Percentiles rank a stretch among this genome's conserved stretches.
phyloP scores from a whole-genome alignment of 2,113 vertebrate genomes.

The Dicaeum eximium region DNA sequence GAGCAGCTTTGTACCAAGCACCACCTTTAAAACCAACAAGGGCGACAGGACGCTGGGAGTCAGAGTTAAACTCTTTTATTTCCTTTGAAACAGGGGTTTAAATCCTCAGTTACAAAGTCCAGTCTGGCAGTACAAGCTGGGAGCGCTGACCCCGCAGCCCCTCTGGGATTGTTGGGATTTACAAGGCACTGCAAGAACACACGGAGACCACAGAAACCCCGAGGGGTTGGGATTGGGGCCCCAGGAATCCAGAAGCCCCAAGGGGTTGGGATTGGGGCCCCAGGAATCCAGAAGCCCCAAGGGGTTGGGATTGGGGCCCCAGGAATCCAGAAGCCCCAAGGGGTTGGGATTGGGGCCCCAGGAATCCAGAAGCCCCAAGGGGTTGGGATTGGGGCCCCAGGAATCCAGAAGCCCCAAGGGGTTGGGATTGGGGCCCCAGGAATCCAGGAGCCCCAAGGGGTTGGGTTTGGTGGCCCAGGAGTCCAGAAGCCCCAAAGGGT shows the following conservation, averaged over 20 bases:
- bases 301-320: background rate
- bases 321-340: background rate
- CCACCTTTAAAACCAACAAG: fast-evolving
- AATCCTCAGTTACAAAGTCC: slow-evolving; percentile 39
- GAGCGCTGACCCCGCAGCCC: background rate
- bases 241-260: background rate
- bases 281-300: background rate
- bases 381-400: background rate
- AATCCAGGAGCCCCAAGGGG: background rate
- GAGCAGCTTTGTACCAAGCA: fast-evolving
- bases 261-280: background rate
- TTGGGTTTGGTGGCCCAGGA: background rate
- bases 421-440: background rate
- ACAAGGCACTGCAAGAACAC: slow-evolving; percentile 66
- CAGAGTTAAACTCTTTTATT: slow-evolving; percentile 62
- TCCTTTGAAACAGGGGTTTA: background rate
- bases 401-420: background rate
- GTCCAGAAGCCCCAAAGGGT: background rate
- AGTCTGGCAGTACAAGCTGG: background rate
- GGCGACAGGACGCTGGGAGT: fast-evolving
- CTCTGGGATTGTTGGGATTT: background rate
- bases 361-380: background rate
- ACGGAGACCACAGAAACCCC: background rate
- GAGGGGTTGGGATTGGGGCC: fast-evolving
- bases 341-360: background rate